Conservation (phyloP, 2,888 invertebrate species). For the Eupithecia exiguata region DNA sequence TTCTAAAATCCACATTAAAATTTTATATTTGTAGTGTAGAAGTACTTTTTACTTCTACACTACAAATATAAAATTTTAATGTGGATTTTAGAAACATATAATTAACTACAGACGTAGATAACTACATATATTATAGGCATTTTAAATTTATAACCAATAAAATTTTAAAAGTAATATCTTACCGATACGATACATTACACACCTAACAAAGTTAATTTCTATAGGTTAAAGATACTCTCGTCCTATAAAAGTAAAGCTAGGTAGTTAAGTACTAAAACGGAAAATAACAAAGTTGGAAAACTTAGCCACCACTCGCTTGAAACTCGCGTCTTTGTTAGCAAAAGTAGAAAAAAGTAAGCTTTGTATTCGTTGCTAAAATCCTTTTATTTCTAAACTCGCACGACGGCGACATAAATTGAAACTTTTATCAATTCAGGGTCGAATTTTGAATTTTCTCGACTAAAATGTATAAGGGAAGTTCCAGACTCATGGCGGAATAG, state of each 20-base stretch:
- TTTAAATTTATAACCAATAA: too few relatives aligned
- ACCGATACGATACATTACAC: not conserved
- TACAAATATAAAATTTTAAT: too few relatives aligned
- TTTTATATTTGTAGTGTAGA: too few relatives aligned
- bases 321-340: constrained; percentile 23
- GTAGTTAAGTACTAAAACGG: not conserved
- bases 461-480: not conserved
- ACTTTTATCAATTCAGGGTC: constrained; percentile 18
- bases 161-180: too few relatives aligned
- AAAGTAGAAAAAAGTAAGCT: constrained; percentile 21
- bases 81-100: too few relatives aligned
- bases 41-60: too few relatives aligned
- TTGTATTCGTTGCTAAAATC: constrained; percentile 25
- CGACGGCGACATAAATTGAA: constrained; percentile 21
- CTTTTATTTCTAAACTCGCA: constrained; percentile 23
- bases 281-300: constrained; percentile 14
- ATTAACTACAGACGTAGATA: too few relatives aligned
- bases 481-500: not conserved
- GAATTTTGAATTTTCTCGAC: not conserved
- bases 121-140: too few relatives aligned
- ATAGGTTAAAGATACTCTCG: not conserved
- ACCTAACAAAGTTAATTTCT: not conserved
- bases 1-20: too few relatives aligned
- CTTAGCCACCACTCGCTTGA: constrained; percentile 9
- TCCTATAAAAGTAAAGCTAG: not conserved